Conservation (phyloP, 1,140 invertebrate genomes). For the Sinonovacula constricta region DNA sequence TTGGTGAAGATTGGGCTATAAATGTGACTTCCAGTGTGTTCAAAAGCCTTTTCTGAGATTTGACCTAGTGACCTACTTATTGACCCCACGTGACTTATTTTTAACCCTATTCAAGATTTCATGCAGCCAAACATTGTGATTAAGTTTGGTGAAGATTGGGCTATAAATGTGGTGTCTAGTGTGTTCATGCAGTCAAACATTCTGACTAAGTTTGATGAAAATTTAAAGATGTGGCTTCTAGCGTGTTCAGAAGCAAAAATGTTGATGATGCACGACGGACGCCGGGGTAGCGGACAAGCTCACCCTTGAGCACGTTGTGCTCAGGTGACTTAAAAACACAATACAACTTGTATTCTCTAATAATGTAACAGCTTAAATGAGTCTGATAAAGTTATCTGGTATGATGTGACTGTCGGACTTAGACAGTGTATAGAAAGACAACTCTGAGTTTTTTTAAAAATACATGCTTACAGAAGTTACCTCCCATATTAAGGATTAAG, state of each 20-base stretch:
- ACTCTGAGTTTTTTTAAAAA: too few species aligned
- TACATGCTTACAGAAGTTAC: too few species aligned
- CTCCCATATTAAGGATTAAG: too few species aligned
- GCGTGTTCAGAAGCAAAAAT: not conserved
- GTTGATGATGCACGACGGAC: not conserved
- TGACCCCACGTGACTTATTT: too few species aligned
- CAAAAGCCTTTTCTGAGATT: too few species aligned
- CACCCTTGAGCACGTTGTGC: not conserved
- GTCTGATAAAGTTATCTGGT: too few species aligned
- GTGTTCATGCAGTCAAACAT: not conserved
- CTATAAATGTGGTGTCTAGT: not conserved
- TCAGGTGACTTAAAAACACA: not conserved
- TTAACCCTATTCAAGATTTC: too few species aligned
- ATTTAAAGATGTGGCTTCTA: not conserved
- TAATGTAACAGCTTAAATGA: too few species aligned
- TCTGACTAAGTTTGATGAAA: not conserved
- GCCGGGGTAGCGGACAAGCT: not conserved
- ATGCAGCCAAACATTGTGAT: not conserved
- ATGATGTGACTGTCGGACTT: too few species aligned
- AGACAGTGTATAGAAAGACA: too few species aligned
- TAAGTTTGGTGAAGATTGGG: not conserved
- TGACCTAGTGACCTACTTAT: too few species aligned
- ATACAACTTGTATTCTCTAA: too few species aligned
- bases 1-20: not conserved
- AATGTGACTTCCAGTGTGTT: not conserved